phyloP scores from a whole-genome alignment of 2,888 invertebrate genomes.

The Acrobasis suavella region DNA sequence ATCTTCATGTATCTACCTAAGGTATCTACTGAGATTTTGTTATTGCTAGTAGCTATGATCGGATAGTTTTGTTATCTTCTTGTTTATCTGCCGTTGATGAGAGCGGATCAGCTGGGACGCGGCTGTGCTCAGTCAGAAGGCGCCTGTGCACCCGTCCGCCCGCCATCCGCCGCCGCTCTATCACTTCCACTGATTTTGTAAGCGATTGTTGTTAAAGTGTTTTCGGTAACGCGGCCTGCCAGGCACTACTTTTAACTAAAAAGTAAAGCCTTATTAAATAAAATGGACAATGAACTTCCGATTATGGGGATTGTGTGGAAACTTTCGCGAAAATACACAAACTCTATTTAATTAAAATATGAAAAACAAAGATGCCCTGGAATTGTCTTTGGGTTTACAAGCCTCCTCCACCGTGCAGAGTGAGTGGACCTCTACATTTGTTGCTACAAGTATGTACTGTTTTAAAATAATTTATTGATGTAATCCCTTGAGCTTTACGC shows the following conservation, averaged over 20 bases:
- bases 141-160: conserved; percentile 51
- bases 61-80: background rate
- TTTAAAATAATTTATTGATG: background rate
- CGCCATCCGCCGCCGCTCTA: conserved; percentile 34
- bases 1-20: too few species aligned
- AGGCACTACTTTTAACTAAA: too few species aligned
- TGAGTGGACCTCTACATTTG: conserved; percentile 69
- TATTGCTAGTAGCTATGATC: background rate
- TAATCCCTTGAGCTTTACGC: background rate
- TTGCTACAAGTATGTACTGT: conserved; percentile 58
- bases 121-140: conserved; percentile 52
- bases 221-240: background rate
- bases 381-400: conserved; percentile 77
- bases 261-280: background rate
- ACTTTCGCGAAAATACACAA: conserved; percentile 1
- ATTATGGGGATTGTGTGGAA: background rate
- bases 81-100: conserved; percentile 32
- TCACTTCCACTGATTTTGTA: background rate
- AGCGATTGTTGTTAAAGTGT: conserved; percentile 9
- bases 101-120: conserved; percentile 47
- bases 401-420: conserved; percentile 70
- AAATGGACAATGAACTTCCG: background rate
- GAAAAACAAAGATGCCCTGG: conserved; percentile 64
- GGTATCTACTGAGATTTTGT: too few species aligned
- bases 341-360: conserved; percentile 47